Base-by-base conservation (phyloP, 2,113 vertebrate species). In the Pelecanoides urinatrix region DNA sequence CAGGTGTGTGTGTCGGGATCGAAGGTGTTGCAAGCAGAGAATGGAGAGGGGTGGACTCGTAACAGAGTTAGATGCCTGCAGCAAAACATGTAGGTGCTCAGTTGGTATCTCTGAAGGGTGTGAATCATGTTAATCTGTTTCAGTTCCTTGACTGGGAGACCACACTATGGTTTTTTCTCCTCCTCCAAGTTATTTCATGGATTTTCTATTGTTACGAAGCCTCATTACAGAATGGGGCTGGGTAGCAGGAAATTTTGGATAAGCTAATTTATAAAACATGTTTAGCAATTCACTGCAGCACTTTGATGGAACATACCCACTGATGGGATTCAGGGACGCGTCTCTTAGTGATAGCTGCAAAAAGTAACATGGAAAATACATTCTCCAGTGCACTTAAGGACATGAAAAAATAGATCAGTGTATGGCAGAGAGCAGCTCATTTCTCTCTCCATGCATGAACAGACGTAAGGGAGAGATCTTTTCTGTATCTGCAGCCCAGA, bases 311-410 rank as follows among this genome's bases (percentile, higher is more conserved):
- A 44, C 2, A 7, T 30, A 15, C 20, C 77, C 49, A 0, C 32
- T n/a, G 6, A 9, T 70, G 93, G 89, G 58, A 82, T 8, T 20
- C 36, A 18, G 70, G 84, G 86, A 58, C 20, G 2, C 0, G 19
- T 23, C 55, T 55, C 70, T 55, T 62, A 3, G 19, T 29, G 85
- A 10, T 2, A 87, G 74, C 89, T 27, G 44, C 58, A 29, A 8
- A 66, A n/a, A 9, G 45, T 36, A 84, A 96, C 90, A 90, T 42
- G 74, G 85, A 96, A 97, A 96, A 73, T 34, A n/a, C 92, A 96
- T 97, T 90, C 10, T 49, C 27, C 52, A 21, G 96, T 8, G 92
- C 93, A 73, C 53, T 45, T 83, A 34, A 92, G 92, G 94, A 70
- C 92, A 34, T 4, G 14, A 36, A 30, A 23, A 44, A 79, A 14